phyloP scores from a whole-genome alignment of 2,797 vertebrate species.

The Premnoplex brunnescens region DNA sequence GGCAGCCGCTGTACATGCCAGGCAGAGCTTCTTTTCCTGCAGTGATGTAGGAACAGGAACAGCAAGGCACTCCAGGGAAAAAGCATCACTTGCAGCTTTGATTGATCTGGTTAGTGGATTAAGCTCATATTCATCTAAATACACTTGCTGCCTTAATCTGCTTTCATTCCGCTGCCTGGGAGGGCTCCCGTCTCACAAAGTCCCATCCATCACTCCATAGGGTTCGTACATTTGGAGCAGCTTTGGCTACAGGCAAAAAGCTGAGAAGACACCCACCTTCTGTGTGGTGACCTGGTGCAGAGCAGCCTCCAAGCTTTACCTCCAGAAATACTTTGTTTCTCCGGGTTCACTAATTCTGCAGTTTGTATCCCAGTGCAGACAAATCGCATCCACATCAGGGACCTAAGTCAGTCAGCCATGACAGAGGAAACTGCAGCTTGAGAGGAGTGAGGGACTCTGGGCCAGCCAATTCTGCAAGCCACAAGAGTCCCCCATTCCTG shows the following conservation, averaged over 20 bases:
- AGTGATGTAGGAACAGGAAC: not conserved
- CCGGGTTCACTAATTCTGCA: not conserved
- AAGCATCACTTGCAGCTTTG: constrained; percentile 28
- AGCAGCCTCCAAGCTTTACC: not conserved
- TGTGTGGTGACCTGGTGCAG: not conserved
- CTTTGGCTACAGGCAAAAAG: not conserved
- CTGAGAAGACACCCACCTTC: not conserved
- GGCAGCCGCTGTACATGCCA: not conserved
- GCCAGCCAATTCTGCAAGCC: not conserved
- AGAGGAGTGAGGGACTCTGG: not conserved
- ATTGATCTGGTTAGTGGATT: constrained; percentile 46
- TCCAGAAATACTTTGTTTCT: not conserved
- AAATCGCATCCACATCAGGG: not conserved
- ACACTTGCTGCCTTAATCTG: not conserved
- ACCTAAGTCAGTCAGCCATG: not conserved
- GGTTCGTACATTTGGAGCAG: not conserved
- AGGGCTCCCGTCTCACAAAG: not conserved
- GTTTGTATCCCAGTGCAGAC: not conserved
- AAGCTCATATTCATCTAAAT: not conserved
- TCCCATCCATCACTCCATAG: not conserved
- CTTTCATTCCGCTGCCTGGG: not conserved
- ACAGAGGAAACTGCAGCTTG: not conserved
- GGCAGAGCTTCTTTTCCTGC: not conserved
- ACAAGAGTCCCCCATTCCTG: too few species aligned
- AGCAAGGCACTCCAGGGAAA: not conserved